Evolutionary conservation across 1,140 invertebrate genomes (phyloP).

Genomic region (Anthonomus grandis): DNA sequence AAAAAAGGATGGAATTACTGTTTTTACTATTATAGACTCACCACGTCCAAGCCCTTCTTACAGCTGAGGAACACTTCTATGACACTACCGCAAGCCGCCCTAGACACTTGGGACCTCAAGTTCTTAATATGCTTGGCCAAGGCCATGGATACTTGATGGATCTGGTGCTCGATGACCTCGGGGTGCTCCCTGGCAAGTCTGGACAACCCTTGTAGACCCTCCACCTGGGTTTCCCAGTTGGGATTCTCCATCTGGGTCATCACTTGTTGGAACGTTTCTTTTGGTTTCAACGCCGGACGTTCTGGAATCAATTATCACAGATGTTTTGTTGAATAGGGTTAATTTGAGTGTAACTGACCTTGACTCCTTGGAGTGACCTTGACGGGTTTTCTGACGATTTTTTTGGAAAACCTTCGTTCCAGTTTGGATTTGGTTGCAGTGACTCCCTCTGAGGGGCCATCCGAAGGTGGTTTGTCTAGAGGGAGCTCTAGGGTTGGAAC

Average conservation of each 20-base stretch:
- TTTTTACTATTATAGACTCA: constrained; percentile 46
- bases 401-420: constrained; percentile 24
- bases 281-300: constrained; percentile 56
- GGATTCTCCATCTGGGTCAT: constrained; percentile 65
- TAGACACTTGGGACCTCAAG: constrained; percentile 84
- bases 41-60: constrained; percentile 71
- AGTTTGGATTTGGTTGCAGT: constrained; percentile 16
- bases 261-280: constrained; percentile 60
- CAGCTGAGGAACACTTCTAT: constrained; percentile 71
- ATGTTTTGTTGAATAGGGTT: not conserved
- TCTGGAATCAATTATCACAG: constrained; percentile 1
- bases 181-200: constrained; percentile 69
- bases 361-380: constrained; percentile 27
- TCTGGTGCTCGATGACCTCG: constrained; percentile 58
- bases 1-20: not conserved
- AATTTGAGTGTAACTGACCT: no score
- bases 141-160: constrained; percentile 64
- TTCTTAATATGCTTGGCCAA: constrained; percentile 79
- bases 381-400: constrained; percentile 12
- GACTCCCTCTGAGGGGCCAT: not conserved
- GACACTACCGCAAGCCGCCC: constrained; percentile 76
- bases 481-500: no score
- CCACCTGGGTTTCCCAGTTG: constrained; percentile 77
- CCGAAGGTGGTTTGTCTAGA: not conserved
- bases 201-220: constrained; percentile 67